phyloP scores from a whole-genome alignment of 2,797 vertebrate species.

The Hylomyscus alleni region DNA sequence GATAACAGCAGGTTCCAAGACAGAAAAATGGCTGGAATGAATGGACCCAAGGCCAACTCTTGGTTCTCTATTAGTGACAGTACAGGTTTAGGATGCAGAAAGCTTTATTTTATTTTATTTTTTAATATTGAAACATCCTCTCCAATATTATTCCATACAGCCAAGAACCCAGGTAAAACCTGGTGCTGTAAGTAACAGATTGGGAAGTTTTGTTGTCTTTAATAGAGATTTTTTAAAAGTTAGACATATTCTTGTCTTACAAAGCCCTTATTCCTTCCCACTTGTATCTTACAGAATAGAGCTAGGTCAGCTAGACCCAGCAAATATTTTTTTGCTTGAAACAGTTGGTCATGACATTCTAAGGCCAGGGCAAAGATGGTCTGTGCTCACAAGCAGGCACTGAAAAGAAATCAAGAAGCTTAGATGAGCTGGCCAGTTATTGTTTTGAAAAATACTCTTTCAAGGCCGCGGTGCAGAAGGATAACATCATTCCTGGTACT shows the following conservation, averaged over 20 bases:
- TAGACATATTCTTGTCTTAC: conserved; percentile 39
- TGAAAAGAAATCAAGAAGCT: not conserved
- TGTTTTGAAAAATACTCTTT: not conserved
- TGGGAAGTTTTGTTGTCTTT: conserved; percentile 47
- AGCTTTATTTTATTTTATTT: not conserved
- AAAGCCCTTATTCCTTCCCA: conserved; percentile 37
- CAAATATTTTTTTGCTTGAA: conserved; percentile 19
- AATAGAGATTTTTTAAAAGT: conserved; percentile 5
- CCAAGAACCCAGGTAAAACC: not conserved
- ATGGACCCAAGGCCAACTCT: not conserved
- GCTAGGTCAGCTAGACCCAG: conserved; percentile 69
- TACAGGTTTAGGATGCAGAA: not conserved
- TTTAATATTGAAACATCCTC: not conserved
- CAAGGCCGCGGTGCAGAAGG: accelerated
- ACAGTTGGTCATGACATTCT: not conserved
- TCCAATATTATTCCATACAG: not conserved
- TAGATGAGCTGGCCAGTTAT: not conserved
- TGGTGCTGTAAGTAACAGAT: not conserved
- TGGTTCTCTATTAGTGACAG: not conserved
- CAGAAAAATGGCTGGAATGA: not conserved
- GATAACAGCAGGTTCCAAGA: not conserved
- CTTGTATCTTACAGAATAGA: conserved; percentile 47
- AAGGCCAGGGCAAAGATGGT: not conserved
- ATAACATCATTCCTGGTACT: not conserved
- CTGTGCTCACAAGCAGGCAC: not conserved